Percentiles rank a stretch among this genome's conserved stretches.
Conservation (phyloP, 2,113 vertebrate genomes). For the Haemorhous mexicanus region DNA sequence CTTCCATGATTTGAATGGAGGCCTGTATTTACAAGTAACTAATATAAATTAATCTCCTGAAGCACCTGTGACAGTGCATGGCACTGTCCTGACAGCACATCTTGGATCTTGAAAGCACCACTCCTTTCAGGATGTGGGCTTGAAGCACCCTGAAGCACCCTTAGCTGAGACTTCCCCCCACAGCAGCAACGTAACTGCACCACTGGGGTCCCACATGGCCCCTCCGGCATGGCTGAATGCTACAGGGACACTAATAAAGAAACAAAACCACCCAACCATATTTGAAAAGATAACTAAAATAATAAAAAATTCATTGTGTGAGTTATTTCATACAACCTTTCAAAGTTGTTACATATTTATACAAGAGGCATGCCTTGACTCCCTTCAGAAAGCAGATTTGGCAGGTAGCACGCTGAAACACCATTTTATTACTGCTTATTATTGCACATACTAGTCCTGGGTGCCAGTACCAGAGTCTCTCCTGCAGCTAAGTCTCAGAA, state of each 20-base stretch:
- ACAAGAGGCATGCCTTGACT: not conserved
- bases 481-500: not conserved
- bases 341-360: not conserved
- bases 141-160: not conserved
- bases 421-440: not conserved
- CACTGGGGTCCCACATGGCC: fast-evolving
- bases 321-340: not conserved
- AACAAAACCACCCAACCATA: not conserved
- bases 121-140: not conserved
- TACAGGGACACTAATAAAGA: not conserved
- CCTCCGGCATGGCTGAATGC: fast-evolving
- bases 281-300: not conserved
- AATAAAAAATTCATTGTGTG: not conserved
- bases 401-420: not conserved
- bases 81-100: not conserved
- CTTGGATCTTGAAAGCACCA: not conserved
- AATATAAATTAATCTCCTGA: not conserved
- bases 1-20: not conserved
- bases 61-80: not conserved
- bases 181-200: not conserved
- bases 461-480: not conserved
- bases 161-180: not conserved
- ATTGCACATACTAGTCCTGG: not conserved
- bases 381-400: not conserved
- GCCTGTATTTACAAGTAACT: not conserved